These are phyloP conservation scores for Chrysotoxum bicinctum DNA, from an alignment of 2,888 invertebrate genomes.

Conservation along the genomic window DNA sequence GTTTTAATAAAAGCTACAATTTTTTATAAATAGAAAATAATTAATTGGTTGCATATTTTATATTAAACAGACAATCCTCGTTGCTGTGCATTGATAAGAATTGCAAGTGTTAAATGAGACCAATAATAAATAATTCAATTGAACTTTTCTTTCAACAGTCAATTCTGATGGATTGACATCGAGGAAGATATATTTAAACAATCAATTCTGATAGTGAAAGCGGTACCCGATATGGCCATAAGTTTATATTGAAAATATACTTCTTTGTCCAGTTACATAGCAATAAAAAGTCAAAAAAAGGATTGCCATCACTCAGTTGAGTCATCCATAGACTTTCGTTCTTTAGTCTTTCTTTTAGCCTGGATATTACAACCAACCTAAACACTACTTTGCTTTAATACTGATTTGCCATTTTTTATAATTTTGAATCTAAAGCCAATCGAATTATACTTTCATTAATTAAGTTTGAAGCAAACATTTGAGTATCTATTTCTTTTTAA, in stretches of 20 bases:
- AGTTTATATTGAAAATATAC: not conserved
- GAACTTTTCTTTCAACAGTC: not conserved
- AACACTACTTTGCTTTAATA: not conserved
- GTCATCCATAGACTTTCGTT: not conserved
- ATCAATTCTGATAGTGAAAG: not conserved
- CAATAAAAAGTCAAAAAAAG: not conserved
- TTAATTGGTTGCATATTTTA: conserved; percentile 9
- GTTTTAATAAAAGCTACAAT: conserved; percentile 25
- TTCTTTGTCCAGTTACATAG: not conserved
- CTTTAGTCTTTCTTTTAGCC: not conserved
- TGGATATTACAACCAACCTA: no score
- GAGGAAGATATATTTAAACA: not conserved
- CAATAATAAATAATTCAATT: not conserved
- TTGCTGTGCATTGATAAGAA: conserved; percentile 59
- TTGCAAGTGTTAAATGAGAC: conserved; percentile 11
- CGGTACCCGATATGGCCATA: not conserved
- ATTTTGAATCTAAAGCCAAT: no score
- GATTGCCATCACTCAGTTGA: not conserved
- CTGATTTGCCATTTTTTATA: not conserved
- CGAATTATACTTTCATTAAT: no score
- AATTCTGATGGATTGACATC: conserved; percentile 9
- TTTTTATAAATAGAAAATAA: conserved; percentile 51
- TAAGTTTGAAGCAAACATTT: no score
- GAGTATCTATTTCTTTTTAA: no score
- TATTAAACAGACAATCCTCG: conserved; percentile 51